Evolutionary conservation across 2,888 invertebrate genomes (phyloP).

Genomic region (Pterostichus madidus): DNA sequence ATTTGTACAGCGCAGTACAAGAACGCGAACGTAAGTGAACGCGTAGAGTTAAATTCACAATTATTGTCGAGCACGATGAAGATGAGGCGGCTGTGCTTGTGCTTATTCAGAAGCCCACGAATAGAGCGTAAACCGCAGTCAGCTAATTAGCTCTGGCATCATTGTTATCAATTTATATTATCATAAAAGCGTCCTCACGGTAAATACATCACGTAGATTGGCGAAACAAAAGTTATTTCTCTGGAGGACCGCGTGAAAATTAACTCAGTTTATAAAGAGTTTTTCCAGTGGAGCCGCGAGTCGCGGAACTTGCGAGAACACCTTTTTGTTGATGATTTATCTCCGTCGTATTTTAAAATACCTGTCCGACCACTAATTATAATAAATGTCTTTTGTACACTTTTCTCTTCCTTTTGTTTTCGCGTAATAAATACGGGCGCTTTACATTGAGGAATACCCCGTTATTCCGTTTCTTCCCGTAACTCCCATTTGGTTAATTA

Average conservation of each 20-base stretch:
- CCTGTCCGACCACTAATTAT: slow-evolving; percentile 67
- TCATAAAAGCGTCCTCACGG: slow-evolving; percentile 63
- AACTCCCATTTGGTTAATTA: slow-evolving; percentile 64
- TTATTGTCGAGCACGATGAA: background rate
- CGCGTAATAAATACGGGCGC: slow-evolving; percentile 60
- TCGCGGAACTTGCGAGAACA: slow-evolving; percentile 25
- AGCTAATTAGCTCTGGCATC: slow-evolving; percentile 64
- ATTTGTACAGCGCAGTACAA: background rate
- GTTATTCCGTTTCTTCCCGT: slow-evolving; percentile 34
- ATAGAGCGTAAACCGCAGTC: background rate
- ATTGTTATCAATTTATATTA: slow-evolving; percentile 67
- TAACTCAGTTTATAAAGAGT: slow-evolving; percentile 66
- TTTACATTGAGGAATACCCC: slow-evolving; percentile 55
- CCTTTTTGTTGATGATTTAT: slow-evolving; percentile 64
- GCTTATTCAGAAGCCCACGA: background rate
- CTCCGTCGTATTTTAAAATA: slow-evolving; percentile 66
- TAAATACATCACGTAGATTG: slow-evolving; percentile 66
- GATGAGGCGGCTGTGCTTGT: background rate
- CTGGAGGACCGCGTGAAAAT: slow-evolving; percentile 64
- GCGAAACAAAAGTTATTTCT: slow-evolving; percentile 67
- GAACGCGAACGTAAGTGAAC: too few relatives aligned
- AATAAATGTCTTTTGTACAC: slow-evolving; percentile 66
- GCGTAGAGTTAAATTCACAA: too few relatives aligned
- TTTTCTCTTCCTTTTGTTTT: slow-evolving; percentile 58
- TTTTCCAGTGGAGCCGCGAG: slow-evolving; percentile 25